phyloP scores from a whole-genome alignment of 23 tunicate genomes.

The Phallusia fumigata region DNA sequence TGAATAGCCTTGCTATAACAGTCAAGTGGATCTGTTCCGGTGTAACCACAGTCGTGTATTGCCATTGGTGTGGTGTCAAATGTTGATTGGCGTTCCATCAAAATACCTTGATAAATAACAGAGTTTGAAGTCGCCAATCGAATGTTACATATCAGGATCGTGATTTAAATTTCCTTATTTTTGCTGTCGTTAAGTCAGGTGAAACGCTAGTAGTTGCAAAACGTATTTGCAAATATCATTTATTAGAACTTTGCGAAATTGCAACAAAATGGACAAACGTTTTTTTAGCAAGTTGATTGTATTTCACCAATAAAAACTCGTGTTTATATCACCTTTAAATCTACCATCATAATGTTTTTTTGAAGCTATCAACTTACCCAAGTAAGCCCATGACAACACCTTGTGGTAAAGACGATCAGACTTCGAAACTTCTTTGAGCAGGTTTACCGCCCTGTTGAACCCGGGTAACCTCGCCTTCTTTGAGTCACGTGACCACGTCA shows the following conservation, averaged over 20 bases:
- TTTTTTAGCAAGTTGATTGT: too few species aligned
- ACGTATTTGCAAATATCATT: too few species aligned
- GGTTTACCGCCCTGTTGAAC: conserved; percentile 61
- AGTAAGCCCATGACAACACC: conserved; percentile 61
- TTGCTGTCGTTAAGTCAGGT: too few species aligned
- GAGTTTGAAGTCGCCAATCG: too few species aligned
- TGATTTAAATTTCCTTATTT: too few species aligned
- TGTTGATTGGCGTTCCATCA: conserved; percentile 70
- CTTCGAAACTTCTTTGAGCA: conserved; percentile 67
- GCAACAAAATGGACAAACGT: too few species aligned
- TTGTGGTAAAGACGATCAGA: conserved; percentile 45
- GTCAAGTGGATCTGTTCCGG: conserved; percentile 70
- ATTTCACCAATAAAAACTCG: not conserved
- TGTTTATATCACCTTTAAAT: not conserved
- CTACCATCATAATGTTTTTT: not conserved
- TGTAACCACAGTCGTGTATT: conserved; percentile 92
- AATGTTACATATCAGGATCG: too few species aligned
- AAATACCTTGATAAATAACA: conserved; percentile 35
- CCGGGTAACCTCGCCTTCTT: conserved; percentile 69
- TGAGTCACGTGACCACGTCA: conserved; percentile 41
- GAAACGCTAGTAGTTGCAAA: too few species aligned
- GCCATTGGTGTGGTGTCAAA: conserved; percentile 92
- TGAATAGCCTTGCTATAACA: conserved; percentile 81
- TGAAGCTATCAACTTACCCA: conserved; percentile 45
- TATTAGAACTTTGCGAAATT: too few species aligned